Evolutionary conservation across 2,797 vertebrate genomes (phyloP), one percentile per base, ranked within the genome.

Genomic region (Cheirogaleus major): DNA sequence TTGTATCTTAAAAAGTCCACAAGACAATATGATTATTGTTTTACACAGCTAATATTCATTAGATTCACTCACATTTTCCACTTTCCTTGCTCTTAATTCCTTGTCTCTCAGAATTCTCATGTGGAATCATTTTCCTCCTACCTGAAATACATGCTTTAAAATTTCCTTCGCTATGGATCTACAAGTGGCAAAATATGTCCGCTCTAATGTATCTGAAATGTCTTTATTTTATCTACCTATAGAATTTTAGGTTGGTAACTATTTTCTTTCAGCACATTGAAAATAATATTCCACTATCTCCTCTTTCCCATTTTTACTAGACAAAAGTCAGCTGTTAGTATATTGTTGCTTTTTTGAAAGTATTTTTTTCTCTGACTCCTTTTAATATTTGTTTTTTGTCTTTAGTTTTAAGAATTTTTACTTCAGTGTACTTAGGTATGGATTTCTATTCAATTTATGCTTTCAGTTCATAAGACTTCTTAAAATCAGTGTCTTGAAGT

Each of bases 311-410:
- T 69, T 92, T 83, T 89, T 80, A 86, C 43, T 38, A 89, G 63
- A 85, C 55, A 85, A 73, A 81, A 86, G 69, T 65, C 23, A 27
- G 80, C 15, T 69, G 14, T 69, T 30, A 30, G 14, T 41, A 87
- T 84, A 80, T 50, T 89, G 14, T 38, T 91, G n/a, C 57, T 92
- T 70, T 76, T 91, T 78, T 75, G 22, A 87, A 93, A 86, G 25
- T 43, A 89, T 91, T 14, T 73, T 69, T 80, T 81, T 91, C 69
- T 89, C 89, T 78, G 35, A 30, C 14, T 96, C 48, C 23, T 93
- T 94, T 94, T 81, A 89, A 65, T 94, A 57, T 95, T 86, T 83
- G 35, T 50, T 67, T 61, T 79, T 78, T 76, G 55, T 65, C 48
- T 85, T 92, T 65, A 38, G 5, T 91, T 72, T 69, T 91, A 81